phyloP scores from a whole-genome alignment of 2,888 invertebrate genomes.

The Metacarcinus magister region DNA sequence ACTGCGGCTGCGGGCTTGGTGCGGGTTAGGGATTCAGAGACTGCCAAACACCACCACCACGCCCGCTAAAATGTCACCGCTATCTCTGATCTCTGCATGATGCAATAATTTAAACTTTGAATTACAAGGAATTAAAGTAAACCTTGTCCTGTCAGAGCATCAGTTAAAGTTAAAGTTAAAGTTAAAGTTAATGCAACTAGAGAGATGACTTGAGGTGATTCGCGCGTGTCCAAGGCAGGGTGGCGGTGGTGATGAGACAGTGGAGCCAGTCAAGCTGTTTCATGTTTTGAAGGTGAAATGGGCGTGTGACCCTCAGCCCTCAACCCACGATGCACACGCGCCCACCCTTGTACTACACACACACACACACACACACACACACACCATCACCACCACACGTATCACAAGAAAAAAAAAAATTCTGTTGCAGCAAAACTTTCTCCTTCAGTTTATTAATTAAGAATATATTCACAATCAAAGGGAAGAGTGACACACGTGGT shows the following conservation, averaged over 20 bases:
- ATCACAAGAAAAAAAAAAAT: not conserved
- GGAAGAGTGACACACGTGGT: not conserved
- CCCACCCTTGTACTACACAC: not conserved
- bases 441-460: not conserved
- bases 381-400: no score
- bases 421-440: not conserved
- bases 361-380: slow-evolving; percentile 13
- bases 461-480: not conserved
- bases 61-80: slow-evolving; percentile 3
- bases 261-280: not conserved
- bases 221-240: no score
- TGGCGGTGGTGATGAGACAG: not conserved
- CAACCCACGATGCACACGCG: not conserved
- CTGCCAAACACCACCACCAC: slow-evolving; percentile 53
- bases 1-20: slow-evolving; percentile 55
- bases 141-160: not conserved
- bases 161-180: not conserved
- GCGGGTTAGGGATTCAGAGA: not conserved
- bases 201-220: not conserved
- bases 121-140: not conserved
- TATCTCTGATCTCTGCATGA: not conserved
- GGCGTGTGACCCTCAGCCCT: not conserved
- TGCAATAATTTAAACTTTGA: not conserved
- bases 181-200: not conserved
- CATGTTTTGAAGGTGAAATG: slow-evolving; percentile 30